Base-by-base conservation (phyloP, 2,113 vertebrate genomes). In the Chloropsis hardwickii region DNA sequence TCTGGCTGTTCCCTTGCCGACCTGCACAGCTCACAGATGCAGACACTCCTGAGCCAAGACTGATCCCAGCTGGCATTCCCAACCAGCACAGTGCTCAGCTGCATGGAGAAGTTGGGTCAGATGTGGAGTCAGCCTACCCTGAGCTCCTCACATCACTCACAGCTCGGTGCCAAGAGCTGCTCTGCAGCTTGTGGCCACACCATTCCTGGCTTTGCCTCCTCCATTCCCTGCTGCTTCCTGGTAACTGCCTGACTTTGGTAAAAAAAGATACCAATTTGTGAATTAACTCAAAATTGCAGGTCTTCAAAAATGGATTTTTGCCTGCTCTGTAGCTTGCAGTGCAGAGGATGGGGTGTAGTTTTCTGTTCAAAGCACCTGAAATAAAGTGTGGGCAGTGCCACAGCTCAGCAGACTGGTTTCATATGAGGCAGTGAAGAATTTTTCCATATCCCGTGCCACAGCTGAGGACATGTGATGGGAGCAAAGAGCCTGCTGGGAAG, bases 111-210 rank as follows among this genome's bases (percentile, higher is more conserved):
- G 48, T 5, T 72, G 58, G 62, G 45, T 80, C 40, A 86, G 54
- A 56, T 65, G 11, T 86, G 66, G 47, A 92, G 10, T 44, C 62
- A 79, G 50, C 39, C 47, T 45, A 3, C 44, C 14, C n/a, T 57
- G 19, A 22, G n/a, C 77, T 82, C 14, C n/a, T 77, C 40, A 60
- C 4, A 13, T 35, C 71, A 57, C 40, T 13, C 50, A 53, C 0
- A 11, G 22, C 35, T 65, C 0, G 0, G 19, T 50, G 62, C n/a
- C 3, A 4, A 16, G 2, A 37, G 37, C 81, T 87, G 37, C 28
- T n/a, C 66, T 62, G 47, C 81, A 79, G 65, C 12, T 65, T 9
- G 7, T 1, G 4, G 45, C 12, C 0, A 1, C 14, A 7, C 8
- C 1, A 7, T 33, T 87, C 10, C 57, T 83, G 82, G 11, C 47